These are phyloP conservation scores for Micrastur ruficollis DNA, from an alignment of 2,797 vertebrate species.

Conservation along the genomic window DNA sequence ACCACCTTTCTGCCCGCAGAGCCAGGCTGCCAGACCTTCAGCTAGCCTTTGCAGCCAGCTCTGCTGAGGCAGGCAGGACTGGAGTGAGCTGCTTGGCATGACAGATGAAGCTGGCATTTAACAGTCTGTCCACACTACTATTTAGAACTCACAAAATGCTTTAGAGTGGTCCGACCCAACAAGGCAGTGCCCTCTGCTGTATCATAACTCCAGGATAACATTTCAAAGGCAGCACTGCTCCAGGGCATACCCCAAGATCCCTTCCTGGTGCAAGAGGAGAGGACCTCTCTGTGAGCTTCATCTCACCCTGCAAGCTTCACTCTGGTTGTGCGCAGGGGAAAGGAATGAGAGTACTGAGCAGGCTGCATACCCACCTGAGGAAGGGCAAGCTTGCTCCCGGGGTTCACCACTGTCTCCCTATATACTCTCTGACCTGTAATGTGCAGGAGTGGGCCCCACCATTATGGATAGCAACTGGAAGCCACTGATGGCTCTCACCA, in stretches of 20 bases:
- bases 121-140: fast-evolving
- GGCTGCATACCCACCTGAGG: not conserved
- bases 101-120: not conserved
- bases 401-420: not conserved
- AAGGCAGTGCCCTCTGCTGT: not conserved
- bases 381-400: not conserved
- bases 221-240: not conserved
- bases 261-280: not conserved
- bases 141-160: not conserved
- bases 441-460: not conserved
- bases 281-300: not conserved
- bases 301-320: not conserved
- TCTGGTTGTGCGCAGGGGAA: fast-evolving
- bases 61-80: not conserved
- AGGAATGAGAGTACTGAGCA: not conserved
- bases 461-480: not conserved
- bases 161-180: not conserved
- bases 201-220: not conserved
- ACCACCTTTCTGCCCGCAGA: not conserved
- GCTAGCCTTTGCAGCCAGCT: not conserved
- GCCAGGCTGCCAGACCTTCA: not conserved
- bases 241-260: fast-evolving
- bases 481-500: not conserved
- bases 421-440: not conserved
- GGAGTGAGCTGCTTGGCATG: fast-evolving